Percentiles rank a stretch among this genome's conserved stretches.
phyloP scores from a whole-genome alignment of 2,113 vertebrate genomes.

The Hippocampus zosterae region DNA sequence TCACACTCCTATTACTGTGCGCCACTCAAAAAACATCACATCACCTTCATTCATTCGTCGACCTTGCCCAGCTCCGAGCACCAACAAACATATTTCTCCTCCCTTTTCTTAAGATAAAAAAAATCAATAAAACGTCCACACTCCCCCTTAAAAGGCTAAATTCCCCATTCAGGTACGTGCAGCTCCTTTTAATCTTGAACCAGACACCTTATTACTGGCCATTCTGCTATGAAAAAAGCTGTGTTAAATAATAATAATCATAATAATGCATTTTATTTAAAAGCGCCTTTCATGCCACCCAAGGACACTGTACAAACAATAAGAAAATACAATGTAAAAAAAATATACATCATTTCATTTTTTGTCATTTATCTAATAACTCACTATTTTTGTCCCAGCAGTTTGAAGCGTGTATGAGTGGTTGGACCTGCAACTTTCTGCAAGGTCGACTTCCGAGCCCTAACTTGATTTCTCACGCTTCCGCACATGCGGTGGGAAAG shows the following conservation, averaged over 20 bases:
- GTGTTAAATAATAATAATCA: no score
- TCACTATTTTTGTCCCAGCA: background rate
- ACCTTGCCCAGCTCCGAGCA: conserved; percentile 13
- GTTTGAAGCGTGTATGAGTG: background rate
- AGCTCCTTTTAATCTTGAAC: conserved; percentile 71
- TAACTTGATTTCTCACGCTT: background rate
- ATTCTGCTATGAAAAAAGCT: conserved; percentile 45
- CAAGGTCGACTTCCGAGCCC: background rate
- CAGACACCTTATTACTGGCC: conserved; percentile 52
- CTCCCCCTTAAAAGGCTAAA: conserved; percentile 41
- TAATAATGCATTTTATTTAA: no score
- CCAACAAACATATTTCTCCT: conserved; percentile 37
- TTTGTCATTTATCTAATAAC: background rate
- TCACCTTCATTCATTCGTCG: conserved; percentile 24
- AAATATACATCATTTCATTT: no score
- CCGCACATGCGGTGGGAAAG: background rate
- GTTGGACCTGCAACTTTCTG: background rate
- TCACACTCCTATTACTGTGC: background rate
- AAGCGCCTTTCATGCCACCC: no score
- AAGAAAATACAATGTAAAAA: no score
- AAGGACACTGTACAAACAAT: no score
- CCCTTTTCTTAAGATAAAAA: conserved; percentile 41
- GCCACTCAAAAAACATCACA: conserved; percentile 6
- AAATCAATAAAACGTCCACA: conserved; percentile 4
- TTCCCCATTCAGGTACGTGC: conserved; percentile 34